Conservation (phyloP, 2,113 vertebrate species). For the Dascyllus trimaculatus region DNA sequence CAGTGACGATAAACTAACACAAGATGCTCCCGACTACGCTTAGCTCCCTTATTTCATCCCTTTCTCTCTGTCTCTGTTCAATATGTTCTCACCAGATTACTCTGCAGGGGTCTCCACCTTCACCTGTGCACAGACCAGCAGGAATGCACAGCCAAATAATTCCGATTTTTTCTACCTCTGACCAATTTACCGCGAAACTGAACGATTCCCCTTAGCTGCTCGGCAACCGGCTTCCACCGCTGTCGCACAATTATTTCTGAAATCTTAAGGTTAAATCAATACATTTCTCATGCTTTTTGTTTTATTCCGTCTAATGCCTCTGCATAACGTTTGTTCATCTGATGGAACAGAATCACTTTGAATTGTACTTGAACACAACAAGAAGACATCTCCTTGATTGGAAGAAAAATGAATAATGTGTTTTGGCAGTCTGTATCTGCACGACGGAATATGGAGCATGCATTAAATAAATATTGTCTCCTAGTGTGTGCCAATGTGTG, state of each 20-base stretch:
- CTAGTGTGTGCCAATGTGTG: not conserved
- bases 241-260: not conserved
- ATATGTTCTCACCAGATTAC: not conserved
- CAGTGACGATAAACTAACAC: constrained; percentile 1
- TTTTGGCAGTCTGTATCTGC: not conserved
- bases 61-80: not conserved
- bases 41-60: not conserved
- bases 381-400: constrained; percentile 2
- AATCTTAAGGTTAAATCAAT: not conserved
- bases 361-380: constrained; percentile 30
- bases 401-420: constrained; percentile 2
- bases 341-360: not conserved
- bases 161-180: not conserved
- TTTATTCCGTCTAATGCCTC: not conserved
- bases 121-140: not conserved
- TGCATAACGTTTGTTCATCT: constrained; percentile 5
- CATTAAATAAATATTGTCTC: constrained; percentile 4
- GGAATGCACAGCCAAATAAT: not conserved
- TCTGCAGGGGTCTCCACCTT: not conserved
- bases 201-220: not conserved
- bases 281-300: not conserved
- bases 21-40: not conserved
- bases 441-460: not conserved
- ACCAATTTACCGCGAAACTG: not conserved
- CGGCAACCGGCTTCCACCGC: not conserved